Conservation (phyloP, 2,113 vertebrate genomes). For the Protobothrops flavoviridis region DNA sequence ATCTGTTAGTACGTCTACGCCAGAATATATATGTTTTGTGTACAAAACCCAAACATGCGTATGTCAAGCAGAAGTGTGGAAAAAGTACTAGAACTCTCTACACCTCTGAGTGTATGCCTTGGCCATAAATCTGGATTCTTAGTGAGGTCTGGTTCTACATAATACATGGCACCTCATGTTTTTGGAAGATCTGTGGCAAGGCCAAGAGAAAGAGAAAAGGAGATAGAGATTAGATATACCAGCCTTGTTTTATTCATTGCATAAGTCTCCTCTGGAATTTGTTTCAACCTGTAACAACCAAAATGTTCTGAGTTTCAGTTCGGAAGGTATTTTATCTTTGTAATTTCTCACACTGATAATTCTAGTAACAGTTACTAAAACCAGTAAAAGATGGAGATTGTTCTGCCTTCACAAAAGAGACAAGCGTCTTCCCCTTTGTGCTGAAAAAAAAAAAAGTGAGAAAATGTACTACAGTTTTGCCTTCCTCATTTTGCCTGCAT, state of each 20-base stretch:
- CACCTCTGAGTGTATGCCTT: background rate
- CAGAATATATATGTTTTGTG: background rate
- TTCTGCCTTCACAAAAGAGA: background rate
- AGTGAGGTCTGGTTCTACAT: background rate
- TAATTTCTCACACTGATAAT: background rate
- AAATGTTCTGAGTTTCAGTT: background rate
- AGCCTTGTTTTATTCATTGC: background rate
- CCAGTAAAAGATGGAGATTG: background rate
- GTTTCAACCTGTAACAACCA: background rate
- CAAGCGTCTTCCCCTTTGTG: background rate
- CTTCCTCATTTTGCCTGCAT: background rate
- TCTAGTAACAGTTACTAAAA: background rate
- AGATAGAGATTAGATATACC: background rate
- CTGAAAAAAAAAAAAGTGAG: background rate
- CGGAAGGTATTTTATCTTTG: background rate
- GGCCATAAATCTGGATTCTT: background rate
- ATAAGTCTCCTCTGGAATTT: background rate
- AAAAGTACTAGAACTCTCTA: background rate
- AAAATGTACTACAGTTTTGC: background rate
- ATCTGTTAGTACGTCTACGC: background rate
- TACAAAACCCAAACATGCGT: background rate
- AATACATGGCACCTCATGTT: background rate
- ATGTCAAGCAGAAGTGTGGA: background rate
- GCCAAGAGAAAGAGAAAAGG: background rate
- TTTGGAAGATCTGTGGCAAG: background rate